Percentiles rank a stretch among this genome's conserved stretches.
phyloP scores from a whole-genome alignment of 2,113 vertebrate species.

The Syngnathoides biaculeatus region DNA sequence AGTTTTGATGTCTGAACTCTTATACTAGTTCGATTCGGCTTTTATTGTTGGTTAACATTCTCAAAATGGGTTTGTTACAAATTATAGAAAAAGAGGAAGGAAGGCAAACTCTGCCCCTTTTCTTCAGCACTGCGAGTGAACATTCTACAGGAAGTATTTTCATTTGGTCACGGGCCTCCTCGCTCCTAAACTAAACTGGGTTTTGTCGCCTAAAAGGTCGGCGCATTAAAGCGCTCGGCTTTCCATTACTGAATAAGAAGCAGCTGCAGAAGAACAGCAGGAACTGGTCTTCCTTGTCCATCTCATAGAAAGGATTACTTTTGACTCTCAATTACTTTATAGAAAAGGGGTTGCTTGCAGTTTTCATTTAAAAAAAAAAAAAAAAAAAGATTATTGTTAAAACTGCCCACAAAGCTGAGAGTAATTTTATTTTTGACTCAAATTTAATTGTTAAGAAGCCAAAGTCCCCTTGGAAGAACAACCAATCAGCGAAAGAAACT shows the following conservation, averaged over 20 bases:
- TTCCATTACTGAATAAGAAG: conserved; percentile 48
- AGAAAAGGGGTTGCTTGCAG: not conserved
- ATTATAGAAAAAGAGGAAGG: not conserved
- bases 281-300: conserved; percentile 6
- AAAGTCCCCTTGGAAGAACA: no score
- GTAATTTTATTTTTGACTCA: no score
- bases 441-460: no score
- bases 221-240: conserved; percentile 62
- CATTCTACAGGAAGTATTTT: conserved; percentile 43
- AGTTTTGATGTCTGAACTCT: no score
- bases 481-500: no score
- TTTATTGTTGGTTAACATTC: not conserved
- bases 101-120: not conserved
- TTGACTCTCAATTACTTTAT: not conserved
- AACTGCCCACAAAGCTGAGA: no score
- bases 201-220: conserved; percentile 51
- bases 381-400: no score
- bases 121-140: conserved; percentile 3
- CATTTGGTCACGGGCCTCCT: conserved; percentile 45
- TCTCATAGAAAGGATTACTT: conserved; percentile 4
- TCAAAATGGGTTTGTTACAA: not conserved
- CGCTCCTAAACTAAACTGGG: conserved; percentile 55
- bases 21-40: no score
- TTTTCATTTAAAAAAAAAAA: no score
- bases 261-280: conserved; percentile 31